Evolutionary conservation across 2,888 invertebrate genomes (phyloP).

Genomic region (Entomobrya multifasciata): DNA sequence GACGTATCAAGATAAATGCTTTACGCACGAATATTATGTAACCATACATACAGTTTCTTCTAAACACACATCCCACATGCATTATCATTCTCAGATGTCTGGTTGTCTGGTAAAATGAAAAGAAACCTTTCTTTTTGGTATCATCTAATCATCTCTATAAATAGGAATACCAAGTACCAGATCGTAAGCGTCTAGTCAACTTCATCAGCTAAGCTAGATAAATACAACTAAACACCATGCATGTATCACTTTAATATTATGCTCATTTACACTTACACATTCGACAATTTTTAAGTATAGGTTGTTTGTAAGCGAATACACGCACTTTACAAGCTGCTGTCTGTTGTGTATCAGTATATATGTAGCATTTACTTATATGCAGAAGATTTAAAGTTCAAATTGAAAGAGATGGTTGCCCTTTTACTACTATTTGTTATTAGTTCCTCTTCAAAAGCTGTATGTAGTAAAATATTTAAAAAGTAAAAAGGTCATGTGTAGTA

Average conservation of each 20-base stretch:
- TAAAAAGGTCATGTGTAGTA: constrained; percentile 22
- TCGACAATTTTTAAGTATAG: too few relatives aligned
- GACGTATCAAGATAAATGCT: not conserved
- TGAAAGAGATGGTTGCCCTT: too few relatives aligned
- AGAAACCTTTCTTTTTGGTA: not conserved
- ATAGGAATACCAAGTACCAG: not conserved
- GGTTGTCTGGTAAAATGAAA: not conserved
- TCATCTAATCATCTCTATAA: not conserved
- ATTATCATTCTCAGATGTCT: not conserved
- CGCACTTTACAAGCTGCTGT: too few relatives aligned
- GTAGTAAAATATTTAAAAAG: not conserved
- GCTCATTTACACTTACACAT: too few relatives aligned
- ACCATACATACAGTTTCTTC: not conserved
- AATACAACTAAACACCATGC: too few relatives aligned
- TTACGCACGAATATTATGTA: not conserved
- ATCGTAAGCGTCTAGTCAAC: not conserved
- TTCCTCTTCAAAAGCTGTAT: too few relatives aligned
- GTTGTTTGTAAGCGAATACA: too few relatives aligned
- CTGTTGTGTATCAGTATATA: too few relatives aligned
- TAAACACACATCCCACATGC: not conserved
- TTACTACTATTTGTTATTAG: too few relatives aligned
- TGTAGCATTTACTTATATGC: too few relatives aligned
- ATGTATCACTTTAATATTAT: too few relatives aligned
- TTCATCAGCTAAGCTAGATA: not conserved
- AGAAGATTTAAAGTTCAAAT: too few relatives aligned